These are phyloP conservation scores for Glareola pratincola DNA, from an alignment of 2,113 vertebrate genomes.

Conservation along the genomic window DNA sequence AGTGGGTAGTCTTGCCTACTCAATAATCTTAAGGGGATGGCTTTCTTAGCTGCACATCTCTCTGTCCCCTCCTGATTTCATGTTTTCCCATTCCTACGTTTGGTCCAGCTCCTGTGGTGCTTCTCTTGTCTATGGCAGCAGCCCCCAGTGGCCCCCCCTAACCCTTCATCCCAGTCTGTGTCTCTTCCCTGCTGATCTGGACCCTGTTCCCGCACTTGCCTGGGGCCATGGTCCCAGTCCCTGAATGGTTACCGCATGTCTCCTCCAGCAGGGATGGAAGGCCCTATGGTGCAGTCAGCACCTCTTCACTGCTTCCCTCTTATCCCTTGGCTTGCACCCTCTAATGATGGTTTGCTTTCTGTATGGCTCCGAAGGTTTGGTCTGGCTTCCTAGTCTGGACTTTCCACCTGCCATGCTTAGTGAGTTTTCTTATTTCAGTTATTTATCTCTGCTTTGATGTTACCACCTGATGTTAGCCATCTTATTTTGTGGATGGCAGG, in stretches of 20 bases:
- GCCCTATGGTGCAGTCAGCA: fast-evolving
- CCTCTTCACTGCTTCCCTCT: neutral
- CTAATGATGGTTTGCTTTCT: neutral
- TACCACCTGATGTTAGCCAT: neutral
- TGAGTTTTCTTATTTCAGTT: neutral
- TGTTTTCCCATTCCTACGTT: fast-evolving
- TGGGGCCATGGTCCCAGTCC: neutral
- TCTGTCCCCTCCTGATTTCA: too few species aligned
- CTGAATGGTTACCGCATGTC: fast-evolving
- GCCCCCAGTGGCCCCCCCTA: neutral
- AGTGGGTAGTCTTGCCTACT: neutral
- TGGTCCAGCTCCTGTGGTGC: neutral
- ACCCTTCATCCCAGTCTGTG: neutral
- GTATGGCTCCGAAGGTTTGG: neutral
- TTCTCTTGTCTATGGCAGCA: neutral
- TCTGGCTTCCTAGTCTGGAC: neutral
- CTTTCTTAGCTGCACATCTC: neutral
- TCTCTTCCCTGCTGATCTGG: neutral
- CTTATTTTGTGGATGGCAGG: neutral
- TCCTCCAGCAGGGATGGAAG: fast-evolving
- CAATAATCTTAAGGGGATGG: neutral
- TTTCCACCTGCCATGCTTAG: fast-evolving
- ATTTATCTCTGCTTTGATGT: neutral
- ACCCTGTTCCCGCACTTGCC: too few species aligned
- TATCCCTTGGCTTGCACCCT: neutral